Percentiles rank a stretch among this genome's conserved stretches.
These are phyloP conservation scores for Leptopilina drosophilae DNA, from an alignment of 2,888 invertebrate genomes.

Conservation along the genomic window DNA sequence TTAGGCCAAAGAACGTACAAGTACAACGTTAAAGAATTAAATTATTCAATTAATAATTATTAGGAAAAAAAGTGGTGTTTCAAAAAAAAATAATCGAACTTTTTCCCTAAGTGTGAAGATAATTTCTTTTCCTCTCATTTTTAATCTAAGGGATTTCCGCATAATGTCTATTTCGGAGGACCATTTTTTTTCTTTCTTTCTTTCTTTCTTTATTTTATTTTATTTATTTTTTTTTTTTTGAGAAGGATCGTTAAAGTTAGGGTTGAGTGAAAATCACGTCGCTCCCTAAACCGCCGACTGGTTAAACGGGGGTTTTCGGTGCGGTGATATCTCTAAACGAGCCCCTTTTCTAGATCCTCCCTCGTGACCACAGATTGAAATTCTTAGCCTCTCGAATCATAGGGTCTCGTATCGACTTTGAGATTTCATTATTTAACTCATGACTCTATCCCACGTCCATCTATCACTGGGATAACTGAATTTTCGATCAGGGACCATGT, in stretches of 20 bases:
- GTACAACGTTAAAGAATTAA: no score
- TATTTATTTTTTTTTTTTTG: neutral
- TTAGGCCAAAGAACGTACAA: no score
- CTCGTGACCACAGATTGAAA: constrained; percentile 76
- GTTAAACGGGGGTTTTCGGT: constrained; percentile 57
- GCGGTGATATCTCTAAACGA: constrained; percentile 63
- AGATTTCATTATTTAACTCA: constrained; percentile 75
- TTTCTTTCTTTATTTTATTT: no score
- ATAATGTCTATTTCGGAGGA: neutral
- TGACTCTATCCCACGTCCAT: constrained; percentile 63
- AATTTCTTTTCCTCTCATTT: neutral
- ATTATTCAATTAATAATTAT: no score
- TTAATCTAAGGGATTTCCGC: constrained; percentile 28
- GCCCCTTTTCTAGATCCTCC: constrained; percentile 62
- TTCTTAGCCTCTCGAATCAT: constrained; percentile 66
- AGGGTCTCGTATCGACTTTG: constrained; percentile 63
- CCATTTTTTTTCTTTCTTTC: constrained; percentile 17
- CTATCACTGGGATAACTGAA: constrained; percentile 58
- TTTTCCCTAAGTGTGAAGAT: neutral
- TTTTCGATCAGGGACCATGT: constrained; percentile 26
- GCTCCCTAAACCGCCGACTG: constrained; percentile 63
- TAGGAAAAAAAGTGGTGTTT: no score
- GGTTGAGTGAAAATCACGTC: constrained; percentile 67
- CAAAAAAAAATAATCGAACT: no score
- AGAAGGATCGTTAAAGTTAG: constrained; percentile 42